A percentile compares a stretch with the other conserved stretches of the same genome.
Conservation (phyloP, 2,797 vertebrate genomes). For the Melanotaenia nigrans region DNA sequence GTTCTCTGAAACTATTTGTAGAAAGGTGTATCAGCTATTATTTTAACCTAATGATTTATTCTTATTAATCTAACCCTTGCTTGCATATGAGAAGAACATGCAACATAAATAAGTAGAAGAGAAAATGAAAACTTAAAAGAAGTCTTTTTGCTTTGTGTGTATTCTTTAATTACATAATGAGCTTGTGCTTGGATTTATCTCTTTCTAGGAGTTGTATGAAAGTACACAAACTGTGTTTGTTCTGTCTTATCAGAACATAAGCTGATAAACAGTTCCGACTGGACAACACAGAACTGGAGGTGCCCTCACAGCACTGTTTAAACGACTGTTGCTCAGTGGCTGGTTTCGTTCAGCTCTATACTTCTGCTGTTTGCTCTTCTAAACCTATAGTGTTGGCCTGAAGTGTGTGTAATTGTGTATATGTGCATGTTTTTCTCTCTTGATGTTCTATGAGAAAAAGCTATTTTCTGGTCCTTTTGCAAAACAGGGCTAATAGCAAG, state of each 20-base stretch:
- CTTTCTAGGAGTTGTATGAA: constrained; percentile 44
- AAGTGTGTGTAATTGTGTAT: constrained; percentile 20
- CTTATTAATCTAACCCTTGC: not conserved
- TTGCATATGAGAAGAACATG: constrained; percentile 7
- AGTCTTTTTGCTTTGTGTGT: constrained; percentile 13
- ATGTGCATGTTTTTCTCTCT: constrained; percentile 22
- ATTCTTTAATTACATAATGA: constrained; percentile 14
- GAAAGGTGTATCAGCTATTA: not conserved
- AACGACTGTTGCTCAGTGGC: constrained; percentile 62
- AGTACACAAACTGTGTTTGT: constrained; percentile 54
- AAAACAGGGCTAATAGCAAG: constrained; percentile 41
- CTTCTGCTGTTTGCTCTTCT: constrained; percentile 52
- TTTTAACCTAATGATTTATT: not conserved
- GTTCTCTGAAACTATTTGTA: constrained; percentile 29
- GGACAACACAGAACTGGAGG: constrained; percentile 57
- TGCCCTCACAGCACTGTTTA: constrained; percentile 53
- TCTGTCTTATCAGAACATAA: constrained; percentile 70
- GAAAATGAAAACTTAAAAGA: constrained; percentile 7
- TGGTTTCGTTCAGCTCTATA: constrained; percentile 37
- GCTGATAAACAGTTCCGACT: constrained; percentile 62
- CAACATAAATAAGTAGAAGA: constrained; percentile 1
- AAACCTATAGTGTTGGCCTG: constrained; percentile 28
- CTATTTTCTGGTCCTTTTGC: constrained; percentile 28
- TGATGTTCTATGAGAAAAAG: constrained; percentile 22
- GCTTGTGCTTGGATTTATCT: constrained; percentile 25